Conservation (phyloP, 2,113 vertebrate species). For the Erpornis zantholeuca region DNA sequence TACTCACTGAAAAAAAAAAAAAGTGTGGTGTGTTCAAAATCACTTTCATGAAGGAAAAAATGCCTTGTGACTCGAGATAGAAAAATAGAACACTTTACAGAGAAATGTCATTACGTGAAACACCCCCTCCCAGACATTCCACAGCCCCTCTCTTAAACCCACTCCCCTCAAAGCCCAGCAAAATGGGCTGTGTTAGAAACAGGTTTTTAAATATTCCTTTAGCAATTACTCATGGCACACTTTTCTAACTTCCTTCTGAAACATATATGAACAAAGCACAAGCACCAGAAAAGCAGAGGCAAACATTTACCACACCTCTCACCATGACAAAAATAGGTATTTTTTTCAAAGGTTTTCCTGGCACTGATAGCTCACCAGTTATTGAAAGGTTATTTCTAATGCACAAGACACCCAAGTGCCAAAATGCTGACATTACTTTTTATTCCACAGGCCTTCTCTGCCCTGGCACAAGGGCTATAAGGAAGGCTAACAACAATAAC, state of each 20-base stretch:
- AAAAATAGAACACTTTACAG: not conserved
- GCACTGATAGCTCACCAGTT: not conserved
- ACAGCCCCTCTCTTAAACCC: not conserved
- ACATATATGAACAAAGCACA: not conserved
- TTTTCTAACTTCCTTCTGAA: not conserved
- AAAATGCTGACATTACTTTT: not conserved
- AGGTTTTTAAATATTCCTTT: not conserved
- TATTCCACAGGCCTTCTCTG: not conserved
- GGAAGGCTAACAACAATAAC: not conserved
- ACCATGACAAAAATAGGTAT: not conserved
- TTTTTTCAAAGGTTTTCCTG: not conserved
- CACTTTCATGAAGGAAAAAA: not conserved
- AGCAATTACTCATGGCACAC: fast-evolving
- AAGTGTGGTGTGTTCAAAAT: not conserved
- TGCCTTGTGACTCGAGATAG: not conserved
- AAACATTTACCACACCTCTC: not conserved
- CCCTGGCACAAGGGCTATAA: not conserved
- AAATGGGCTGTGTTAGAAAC: not conserved
- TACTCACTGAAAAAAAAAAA: too few species aligned
- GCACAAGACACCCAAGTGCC: not conserved
- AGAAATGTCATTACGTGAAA: not conserved
- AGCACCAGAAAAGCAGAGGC: not conserved
- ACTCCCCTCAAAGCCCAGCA: not conserved
- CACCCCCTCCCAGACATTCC: not conserved
- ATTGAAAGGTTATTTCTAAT: not conserved